Conservation (phyloP, 2,888 invertebrate genomes). For the Lasius fuliginosus region DNA sequence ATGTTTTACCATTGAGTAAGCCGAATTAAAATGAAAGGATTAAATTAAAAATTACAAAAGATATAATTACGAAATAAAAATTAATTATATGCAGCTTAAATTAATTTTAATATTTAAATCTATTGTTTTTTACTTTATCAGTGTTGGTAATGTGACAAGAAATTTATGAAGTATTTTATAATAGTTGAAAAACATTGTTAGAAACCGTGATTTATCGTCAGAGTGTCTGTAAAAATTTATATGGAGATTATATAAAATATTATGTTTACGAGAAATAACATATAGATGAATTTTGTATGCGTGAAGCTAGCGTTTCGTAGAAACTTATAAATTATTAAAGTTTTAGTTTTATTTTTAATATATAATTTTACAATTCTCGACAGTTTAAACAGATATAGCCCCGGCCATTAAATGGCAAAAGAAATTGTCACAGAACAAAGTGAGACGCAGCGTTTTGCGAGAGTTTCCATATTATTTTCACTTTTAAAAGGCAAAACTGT, state of each 20-base stretch:
- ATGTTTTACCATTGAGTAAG: slow-evolving; percentile 9
- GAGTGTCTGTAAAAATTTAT: not conserved
- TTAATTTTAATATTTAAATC: slow-evolving; percentile 22
- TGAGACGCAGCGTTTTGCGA: no score
- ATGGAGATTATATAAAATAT: not conserved
- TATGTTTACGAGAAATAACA: not conserved
- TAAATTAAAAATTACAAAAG: not conserved
- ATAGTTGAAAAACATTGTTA: slow-evolving; percentile 3
- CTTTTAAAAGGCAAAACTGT: no score
- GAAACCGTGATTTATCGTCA: not conserved
- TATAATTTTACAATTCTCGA: not conserved
- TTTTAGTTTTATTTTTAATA: not conserved
- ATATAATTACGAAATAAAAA: slow-evolving; percentile 6
- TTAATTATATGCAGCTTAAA: not conserved
- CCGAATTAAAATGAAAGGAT: slow-evolving; percentile 14
- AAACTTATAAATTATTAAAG: not conserved
- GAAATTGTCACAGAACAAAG: not conserved
- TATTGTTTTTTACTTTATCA: not conserved
- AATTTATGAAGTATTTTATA: not conserved
- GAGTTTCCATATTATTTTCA: no score
- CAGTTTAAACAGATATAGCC: not conserved
- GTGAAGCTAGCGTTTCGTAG: not conserved
- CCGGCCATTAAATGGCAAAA: not conserved
- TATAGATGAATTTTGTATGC: not conserved
- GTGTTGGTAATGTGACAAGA: not conserved